Base-by-base conservation (phyloP, 2,797 vertebrate genomes). In the Silurus lanzhouensis region DNA sequence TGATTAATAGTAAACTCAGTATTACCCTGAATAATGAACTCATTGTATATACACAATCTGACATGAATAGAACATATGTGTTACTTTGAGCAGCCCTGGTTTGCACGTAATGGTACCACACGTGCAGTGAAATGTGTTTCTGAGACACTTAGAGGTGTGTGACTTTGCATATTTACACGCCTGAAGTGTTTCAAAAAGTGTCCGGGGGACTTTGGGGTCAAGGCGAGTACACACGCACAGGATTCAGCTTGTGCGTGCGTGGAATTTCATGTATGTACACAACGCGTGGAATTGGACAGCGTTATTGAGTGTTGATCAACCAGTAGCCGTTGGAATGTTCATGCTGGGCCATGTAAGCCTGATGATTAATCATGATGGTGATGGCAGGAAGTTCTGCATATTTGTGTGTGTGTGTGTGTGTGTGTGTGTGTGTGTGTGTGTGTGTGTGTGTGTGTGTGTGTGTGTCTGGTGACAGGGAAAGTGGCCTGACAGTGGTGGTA, bases 271-370 rank as follows among this genome's bases (percentile, higher is more conserved):
- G 79, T 31, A 87, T 85, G 83, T 31, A 70, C 70, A 85, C 31
- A 84, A 89, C 44, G 61, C 20, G 46, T 10, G 20, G 86, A 79
- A 83, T 76, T 82, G 70, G 5, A 31, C 15, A 19, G 5, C 55
- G 22, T 48, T 52, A 48, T 60, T 81, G 55, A 27, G 9, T 52
- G 87, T n/a, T 71, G 25, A 83, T 85, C 46, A 75, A 15, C 22
- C 74, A 38, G 81, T 58, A 79, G 77, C 64, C 55, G 31, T 52
- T 46, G 78, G 89, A 87, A 89, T 87, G 88, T 74, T 31, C 22
- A 52, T 20, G 52, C 58, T 57, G 31, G 85, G 78, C 61, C 15
- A 52, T 20, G 7, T 22, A 2, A 38, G 15, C 27, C 44, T 66
- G 76, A 84, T 85, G 67, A 72, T 81, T 82, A 76, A 87, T 82